Conservation (phyloP, 2,797 vertebrate genomes). For the Liparis tanakae region DNA sequence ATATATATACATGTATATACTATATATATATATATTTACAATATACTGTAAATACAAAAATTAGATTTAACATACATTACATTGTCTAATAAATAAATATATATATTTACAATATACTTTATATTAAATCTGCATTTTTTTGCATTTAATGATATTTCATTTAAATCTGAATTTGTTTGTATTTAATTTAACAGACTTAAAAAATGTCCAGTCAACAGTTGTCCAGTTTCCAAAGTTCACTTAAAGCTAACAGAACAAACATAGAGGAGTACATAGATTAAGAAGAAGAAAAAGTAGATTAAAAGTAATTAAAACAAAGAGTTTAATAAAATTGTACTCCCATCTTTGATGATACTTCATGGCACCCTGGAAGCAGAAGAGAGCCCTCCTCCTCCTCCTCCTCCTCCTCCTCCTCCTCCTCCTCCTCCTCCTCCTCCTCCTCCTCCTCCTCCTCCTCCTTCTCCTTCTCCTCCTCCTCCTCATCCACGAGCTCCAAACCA, state of each 20-base stretch:
- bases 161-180: neutral
- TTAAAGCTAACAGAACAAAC: neutral
- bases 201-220: neutral
- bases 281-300: too few relatives aligned
- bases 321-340: neutral
- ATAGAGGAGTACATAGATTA: neutral
- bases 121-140: neutral
- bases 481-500: neutral
- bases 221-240: constrained; percentile 7
- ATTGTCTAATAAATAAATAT: too few relatives aligned
- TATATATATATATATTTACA: neutral
- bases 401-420: neutral
- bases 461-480: neutral
- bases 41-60: too few relatives aligned
- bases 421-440: neutral
- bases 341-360: neutral
- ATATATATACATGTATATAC: neutral
- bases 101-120: neutral
- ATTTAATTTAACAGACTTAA: neutral
- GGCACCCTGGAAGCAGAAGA: neutral
- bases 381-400: neutral
- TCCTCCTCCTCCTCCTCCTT: neutral
- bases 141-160: neutral
- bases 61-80: too few relatives aligned
- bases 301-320: neutral